Evolutionary conservation across 2,888 invertebrate genomes (phyloP).

Genomic region (Ryuthela nishihirai): DNA sequence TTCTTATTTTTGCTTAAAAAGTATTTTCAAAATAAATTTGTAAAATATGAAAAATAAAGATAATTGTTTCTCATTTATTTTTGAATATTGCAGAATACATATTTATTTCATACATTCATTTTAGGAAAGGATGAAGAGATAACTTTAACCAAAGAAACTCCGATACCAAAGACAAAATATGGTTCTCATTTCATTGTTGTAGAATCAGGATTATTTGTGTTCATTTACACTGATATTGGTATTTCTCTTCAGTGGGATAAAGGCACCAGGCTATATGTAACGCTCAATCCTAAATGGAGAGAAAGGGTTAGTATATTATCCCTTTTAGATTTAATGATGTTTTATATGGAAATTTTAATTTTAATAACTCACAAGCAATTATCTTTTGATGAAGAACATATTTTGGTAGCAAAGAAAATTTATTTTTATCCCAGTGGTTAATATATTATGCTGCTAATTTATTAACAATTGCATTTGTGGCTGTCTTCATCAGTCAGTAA

Average conservation of each 20-base stretch:
- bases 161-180: slow-evolving; percentile 15
- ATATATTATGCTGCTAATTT: too few relatives aligned
- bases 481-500: too few relatives aligned
- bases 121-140: background rate
- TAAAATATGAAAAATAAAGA: too few relatives aligned
- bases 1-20: too few relatives aligned
- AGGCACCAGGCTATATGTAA: slow-evolving; percentile 75
- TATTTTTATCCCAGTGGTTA: too few relatives aligned
- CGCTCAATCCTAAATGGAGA: slow-evolving; percentile 72
- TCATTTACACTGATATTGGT: slow-evolving; percentile 71
- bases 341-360: background rate
- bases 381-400: too few relatives aligned
- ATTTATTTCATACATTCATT: background rate
- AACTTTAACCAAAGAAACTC: slow-evolving; percentile 11
- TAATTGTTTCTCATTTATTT: too few relatives aligned
- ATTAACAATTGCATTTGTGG: too few relatives aligned
- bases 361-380: too few relatives aligned
- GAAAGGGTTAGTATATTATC: slow-evolving; percentile 59
- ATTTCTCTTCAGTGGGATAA: slow-evolving; percentile 79
- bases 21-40: too few relatives aligned
- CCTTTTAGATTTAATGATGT: background rate
- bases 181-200: slow-evolving; percentile 59
- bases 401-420: too few relatives aligned
- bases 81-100: too few relatives aligned
- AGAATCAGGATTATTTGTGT: slow-evolving; percentile 69